These are phyloP conservation scores for Ceyx cyanopectus DNA, from an alignment of 2,113 vertebrate genomes.

Conservation along the genomic window DNA sequence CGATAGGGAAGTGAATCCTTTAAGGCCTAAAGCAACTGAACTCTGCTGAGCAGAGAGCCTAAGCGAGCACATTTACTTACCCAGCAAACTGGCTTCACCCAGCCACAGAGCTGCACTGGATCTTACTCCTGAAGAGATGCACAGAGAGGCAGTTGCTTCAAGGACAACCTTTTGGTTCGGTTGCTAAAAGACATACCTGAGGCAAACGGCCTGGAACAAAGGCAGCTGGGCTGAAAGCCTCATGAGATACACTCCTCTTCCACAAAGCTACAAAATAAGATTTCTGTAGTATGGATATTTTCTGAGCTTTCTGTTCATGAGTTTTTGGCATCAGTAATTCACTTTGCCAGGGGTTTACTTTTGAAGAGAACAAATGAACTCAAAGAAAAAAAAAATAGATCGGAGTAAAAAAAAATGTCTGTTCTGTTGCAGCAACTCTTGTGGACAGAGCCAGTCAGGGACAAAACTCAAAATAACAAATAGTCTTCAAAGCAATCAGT, in stretches of 20 bases:
- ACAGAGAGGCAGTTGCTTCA: not conserved
- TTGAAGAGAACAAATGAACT: not conserved
- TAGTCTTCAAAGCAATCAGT: not conserved
- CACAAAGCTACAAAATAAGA: not conserved
- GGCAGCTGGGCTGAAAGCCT: not conserved
- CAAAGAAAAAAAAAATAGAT: not conserved
- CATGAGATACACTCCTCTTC: not conserved
- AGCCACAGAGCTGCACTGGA: accelerated
- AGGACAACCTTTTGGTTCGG: not conserved
- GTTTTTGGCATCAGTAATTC: not conserved
- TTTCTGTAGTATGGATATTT: not conserved
- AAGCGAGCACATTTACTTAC: not conserved
- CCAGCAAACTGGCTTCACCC: not conserved
- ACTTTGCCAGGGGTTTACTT: not conserved
- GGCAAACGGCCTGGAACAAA: not conserved
- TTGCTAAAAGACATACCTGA: not conserved
- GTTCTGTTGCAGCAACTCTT: not conserved
- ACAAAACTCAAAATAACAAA: not conserved
- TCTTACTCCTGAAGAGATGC: not conserved
- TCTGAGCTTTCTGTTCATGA: not conserved
- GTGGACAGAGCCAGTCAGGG: not conserved
- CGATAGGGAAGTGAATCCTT: not conserved
- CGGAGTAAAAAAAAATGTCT: not conserved
- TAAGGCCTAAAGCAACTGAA: not conserved
- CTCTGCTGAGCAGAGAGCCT: not conserved